phyloP scores from a whole-genome alignment of 1,140 invertebrate species.

The Plectrocnemia conspersa region DNA sequence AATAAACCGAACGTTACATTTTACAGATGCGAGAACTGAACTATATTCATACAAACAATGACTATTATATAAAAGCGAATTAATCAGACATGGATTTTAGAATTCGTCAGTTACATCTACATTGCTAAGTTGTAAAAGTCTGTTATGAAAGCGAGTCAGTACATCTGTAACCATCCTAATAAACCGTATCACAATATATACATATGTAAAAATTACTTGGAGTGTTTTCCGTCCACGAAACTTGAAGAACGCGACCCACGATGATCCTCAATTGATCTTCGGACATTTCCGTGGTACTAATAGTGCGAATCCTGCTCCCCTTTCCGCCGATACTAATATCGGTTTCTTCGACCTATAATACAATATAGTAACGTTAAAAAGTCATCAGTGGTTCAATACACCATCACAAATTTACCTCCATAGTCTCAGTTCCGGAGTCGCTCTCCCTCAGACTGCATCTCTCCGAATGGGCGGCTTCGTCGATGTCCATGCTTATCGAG shows the following conservation, averaged over 20 bases:
- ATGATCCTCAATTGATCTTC: constrained; percentile 59
- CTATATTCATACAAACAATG: too few species aligned
- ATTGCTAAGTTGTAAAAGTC: constrained; percentile 9
- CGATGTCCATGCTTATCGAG: constrained; percentile 55
- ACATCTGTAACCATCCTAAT: background rate
- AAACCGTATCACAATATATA: background rate
- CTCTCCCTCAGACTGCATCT: constrained; percentile 54
- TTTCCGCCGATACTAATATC: constrained; percentile 38
- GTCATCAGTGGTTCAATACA: too few species aligned
- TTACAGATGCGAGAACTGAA: too few species aligned
- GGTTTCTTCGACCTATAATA: constrained; percentile 45
- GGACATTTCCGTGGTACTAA: constrained; percentile 54
- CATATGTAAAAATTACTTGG: constrained; percentile 41
- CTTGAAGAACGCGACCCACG: constrained; percentile 59
- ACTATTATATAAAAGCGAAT: too few species aligned
- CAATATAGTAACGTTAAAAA: background rate
- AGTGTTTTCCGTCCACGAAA: constrained; percentile 59
- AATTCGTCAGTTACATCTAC: background rate
- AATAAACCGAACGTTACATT: too few species aligned
- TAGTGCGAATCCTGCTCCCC: constrained; percentile 46
- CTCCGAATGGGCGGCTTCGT: constrained; percentile 52
- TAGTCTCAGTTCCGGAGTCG: constrained; percentile 74
- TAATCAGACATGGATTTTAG: background rate
- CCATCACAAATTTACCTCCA: constrained; percentile 56
- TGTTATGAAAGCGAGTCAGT: background rate